Conservation (phyloP, 2,888 invertebrate genomes). For the Yponomeuta sedellus region DNA sequence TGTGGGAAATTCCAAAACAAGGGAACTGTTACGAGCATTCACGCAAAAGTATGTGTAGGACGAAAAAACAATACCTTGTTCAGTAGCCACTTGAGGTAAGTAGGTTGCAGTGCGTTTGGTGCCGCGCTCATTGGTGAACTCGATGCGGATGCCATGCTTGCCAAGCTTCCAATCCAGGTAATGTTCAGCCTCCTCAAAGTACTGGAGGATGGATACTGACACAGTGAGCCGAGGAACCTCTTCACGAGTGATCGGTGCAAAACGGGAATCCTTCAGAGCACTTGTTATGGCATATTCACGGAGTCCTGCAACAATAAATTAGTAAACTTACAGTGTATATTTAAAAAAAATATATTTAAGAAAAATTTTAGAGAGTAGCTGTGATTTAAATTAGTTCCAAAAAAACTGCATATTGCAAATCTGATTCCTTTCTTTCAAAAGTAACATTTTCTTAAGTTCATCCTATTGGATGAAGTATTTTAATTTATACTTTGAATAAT, state of each 20-base stretch:
- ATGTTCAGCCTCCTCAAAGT: conserved; percentile 97
- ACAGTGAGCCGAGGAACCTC: conserved; percentile 95
- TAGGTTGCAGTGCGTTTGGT: conserved; percentile 98
- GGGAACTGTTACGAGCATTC: no score
- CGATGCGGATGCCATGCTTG: conserved; percentile 97
- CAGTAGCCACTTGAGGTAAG: conserved; percentile 97
- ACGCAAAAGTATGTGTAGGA: no score
- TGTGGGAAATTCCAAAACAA: no score
- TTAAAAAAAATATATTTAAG: no score
- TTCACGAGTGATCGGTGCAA: conserved; percentile 94
- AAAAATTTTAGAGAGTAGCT: no score
- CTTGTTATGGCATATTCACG: conserved; percentile 98
- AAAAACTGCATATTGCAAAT: no score
- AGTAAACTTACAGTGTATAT: no score
- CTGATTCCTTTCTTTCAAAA: no score
- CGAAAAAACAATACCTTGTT: conserved; percentile 86
- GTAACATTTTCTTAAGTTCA: no score
- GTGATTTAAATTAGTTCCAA: no score
- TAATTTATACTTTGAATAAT: no score
- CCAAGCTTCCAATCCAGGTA: conserved; percentile 99
- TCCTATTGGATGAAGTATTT: no score
- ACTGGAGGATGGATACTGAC: conserved; percentile 95
- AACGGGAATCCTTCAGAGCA: conserved; percentile 98
- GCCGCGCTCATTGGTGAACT: conserved; percentile 95
- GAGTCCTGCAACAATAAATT: conserved; percentile 82